Conservation (phyloP, 2,113 vertebrate species). For the Phoxinus phoxinus region DNA sequence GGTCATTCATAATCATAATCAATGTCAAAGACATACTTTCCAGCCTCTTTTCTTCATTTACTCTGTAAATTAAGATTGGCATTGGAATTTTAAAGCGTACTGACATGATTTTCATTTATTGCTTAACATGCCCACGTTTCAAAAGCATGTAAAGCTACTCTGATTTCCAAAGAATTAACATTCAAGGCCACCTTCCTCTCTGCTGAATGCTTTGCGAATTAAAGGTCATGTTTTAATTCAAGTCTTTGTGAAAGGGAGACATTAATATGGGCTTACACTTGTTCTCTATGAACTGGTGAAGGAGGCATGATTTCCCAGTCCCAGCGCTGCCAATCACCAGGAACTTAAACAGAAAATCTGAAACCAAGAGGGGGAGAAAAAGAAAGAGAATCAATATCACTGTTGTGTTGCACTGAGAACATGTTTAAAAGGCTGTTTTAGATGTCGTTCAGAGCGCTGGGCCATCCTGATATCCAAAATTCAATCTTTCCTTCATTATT, state of each 20-base stretch:
- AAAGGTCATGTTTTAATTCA: slow-evolving; percentile 39
- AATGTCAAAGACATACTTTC: neutral
- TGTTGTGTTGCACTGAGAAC: neutral
- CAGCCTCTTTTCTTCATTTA: neutral
- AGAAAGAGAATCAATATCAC: slow-evolving; percentile 43
- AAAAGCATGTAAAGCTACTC: slow-evolving; percentile 21
- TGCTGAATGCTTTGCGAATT: slow-evolving; percentile 5
- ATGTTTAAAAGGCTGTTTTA: neutral
- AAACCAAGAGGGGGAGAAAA: slow-evolving; percentile 54
- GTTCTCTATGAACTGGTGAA: slow-evolving; percentile 95
- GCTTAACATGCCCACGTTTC: neutral
- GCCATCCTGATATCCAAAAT: neutral
- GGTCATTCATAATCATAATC: neutral
- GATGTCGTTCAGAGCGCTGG: neutral
- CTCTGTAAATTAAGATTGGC: neutral
- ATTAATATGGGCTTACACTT: slow-evolving; percentile 82
- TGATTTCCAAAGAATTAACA: slow-evolving; percentile 25
- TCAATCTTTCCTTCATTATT: neutral
- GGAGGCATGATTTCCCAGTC: slow-evolving; percentile 92
- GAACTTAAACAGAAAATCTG: slow-evolving; percentile 97
- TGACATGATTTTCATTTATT: slow-evolving; percentile 5
- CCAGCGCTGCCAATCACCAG: slow-evolving; percentile 94
- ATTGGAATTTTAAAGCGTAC: neutral
- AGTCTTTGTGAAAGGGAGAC: neutral
- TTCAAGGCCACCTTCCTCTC: neutral